A percentile compares a stretch with the other conserved stretches of the same genome.
phyloP scores from a whole-genome alignment of 2,113 vertebrate species.

The Lepus americanus region DNA sequence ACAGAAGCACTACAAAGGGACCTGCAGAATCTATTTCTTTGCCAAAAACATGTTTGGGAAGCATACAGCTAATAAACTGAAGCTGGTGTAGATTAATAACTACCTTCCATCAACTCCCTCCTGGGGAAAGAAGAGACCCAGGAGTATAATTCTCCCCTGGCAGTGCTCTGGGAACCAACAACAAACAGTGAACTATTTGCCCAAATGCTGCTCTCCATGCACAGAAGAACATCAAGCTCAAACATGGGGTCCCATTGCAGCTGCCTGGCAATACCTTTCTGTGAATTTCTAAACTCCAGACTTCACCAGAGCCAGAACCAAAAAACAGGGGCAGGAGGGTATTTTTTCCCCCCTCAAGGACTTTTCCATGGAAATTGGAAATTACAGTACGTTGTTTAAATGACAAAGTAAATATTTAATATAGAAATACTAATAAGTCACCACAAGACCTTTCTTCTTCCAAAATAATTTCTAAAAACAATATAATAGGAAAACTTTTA shows the following conservation, averaged over 20 bases:
- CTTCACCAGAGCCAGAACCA: neutral
- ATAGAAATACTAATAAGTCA: constrained; percentile 39
- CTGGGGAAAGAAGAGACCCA: constrained; percentile 72
- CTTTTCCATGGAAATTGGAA: constrained; percentile 29
- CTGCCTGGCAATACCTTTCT: neutral
- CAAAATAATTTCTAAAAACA: constrained; percentile 55
- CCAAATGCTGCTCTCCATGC: constrained; percentile 55
- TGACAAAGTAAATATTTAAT: constrained; percentile 21
- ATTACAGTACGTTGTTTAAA: constrained; percentile 37
- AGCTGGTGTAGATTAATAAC: constrained; percentile 69
- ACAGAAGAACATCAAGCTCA: neutral
- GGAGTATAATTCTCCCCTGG: constrained; percentile 68
- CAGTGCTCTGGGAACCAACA: constrained; percentile 78
- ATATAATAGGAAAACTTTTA: constrained; percentile 31
- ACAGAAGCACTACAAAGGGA: neutral
- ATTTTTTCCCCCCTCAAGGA: neutral
- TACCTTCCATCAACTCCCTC: constrained; percentile 73
- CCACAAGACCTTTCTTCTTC: neutral
- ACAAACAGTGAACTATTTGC: constrained; percentile 76
- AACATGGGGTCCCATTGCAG: neutral
- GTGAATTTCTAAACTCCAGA: constrained; percentile 22
- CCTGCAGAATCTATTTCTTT: constrained; percentile 31
- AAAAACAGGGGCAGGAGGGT: neutral
- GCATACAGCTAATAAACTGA: constrained; percentile 55
- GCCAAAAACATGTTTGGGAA: constrained; percentile 59